Conservation (phyloP, 1,140 invertebrate species). For the Stratiolaelaps scimitus region DNA sequence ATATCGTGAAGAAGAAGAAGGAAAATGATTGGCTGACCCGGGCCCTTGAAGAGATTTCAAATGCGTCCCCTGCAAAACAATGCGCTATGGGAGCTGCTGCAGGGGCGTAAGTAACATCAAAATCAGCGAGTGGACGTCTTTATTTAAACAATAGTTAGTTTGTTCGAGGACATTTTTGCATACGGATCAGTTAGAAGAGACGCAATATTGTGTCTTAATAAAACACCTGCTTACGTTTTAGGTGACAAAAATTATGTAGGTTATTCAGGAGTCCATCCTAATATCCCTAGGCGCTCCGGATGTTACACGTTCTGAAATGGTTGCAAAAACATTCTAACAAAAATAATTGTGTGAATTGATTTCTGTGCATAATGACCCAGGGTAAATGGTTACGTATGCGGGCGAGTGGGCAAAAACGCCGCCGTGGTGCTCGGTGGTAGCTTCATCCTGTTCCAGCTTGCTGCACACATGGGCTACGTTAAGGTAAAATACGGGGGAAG, state of each 20-base stretch:
- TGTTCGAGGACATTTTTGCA: no score
- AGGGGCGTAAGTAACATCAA: neutral
- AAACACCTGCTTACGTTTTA: no score
- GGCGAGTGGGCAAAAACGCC: conserved; percentile 12
- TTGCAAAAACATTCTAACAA: no score
- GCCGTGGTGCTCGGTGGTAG: neutral
- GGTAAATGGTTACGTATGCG: conserved; percentile 14
- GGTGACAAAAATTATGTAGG: no score
- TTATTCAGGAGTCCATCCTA: no score
- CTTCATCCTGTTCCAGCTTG: neutral
- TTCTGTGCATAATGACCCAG: no score
- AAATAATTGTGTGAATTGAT: no score
- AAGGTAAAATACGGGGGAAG: neutral
- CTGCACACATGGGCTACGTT: conserved; percentile 8
- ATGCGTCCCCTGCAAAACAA: conserved; percentile 6
- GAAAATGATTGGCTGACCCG: neutral
- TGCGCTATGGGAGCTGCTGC: neutral
- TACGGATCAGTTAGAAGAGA: no score
- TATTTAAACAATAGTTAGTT: neutral
- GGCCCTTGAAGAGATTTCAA: neutral
- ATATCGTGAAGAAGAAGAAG: neutral
- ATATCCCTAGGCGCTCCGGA: no score
- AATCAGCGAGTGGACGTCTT: neutral
- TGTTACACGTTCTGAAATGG: no score
- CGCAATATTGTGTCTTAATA: no score